Base-by-base conservation (phyloP, 1,140 invertebrate genomes). In the Brachionus angularis region DNA sequence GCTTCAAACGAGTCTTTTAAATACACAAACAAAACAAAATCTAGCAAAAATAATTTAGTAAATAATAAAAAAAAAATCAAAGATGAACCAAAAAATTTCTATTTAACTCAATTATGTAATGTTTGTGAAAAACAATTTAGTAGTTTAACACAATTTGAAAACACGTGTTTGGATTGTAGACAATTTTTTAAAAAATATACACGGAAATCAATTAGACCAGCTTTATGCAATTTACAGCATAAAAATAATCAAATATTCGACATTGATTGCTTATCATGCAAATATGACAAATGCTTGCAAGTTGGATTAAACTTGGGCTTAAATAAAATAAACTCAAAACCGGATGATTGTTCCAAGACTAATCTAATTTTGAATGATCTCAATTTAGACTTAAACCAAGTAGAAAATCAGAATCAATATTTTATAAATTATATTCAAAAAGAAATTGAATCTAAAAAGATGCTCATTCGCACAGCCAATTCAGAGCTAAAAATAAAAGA, bases 401-500 rank as follows among this genome's bases (percentile, higher is more conserved):
- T 31, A 39, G 8, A 25, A 36, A 36, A 23, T 23, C n/a, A 39
- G 3, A 3, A 23, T 39, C 5, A 58, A 58, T 58, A 5, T 58
- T 5, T 39, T 39, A 42, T 34, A 58, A 58, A 34, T 58, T 58
- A 36, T 29, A 23, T 39, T 1, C 18, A 39, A 14, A 58, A 58
- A 39, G 62, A 67, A 27, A 67, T 67, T 12, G 62, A 67, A 36
- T 34, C 18, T 46, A 67, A 67, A 33, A 44, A 46, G 3, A 27
- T 31, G 21, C 25, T 67, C 21, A 67, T 67, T 23, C 39, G 62
- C 1, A 46, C 42, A 36, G 47, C 62, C 3, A 46, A 47, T 23
- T 47, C 42, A 16, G 62, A 67, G 31, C 42, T 34, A 2, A 67
- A 50, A 46, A 21, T 67, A 18, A 67, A 67, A 67, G 62, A 67